These are phyloP conservation scores for Dasyornis broadbenti DNA, from an alignment of 2,113 vertebrate genomes.

Conservation along the genomic window DNA sequence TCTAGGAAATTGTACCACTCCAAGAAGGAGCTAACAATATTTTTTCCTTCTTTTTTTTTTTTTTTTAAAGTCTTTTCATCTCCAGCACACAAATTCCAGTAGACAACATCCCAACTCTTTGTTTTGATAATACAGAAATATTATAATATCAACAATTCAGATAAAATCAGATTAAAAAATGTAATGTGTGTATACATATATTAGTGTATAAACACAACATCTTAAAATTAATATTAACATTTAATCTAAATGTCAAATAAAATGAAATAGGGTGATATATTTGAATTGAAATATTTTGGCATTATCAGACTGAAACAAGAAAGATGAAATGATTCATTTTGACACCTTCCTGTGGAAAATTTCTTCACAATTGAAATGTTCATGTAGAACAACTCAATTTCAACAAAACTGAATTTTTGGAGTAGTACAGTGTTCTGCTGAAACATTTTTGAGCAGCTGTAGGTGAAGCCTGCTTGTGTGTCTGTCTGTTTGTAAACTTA, in stretches of 20 bases:
- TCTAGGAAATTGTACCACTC: neutral
- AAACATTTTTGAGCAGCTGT: neutral
- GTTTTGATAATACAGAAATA: neutral
- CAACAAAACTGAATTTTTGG: neutral
- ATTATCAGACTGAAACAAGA: slow-evolving; percentile 9
- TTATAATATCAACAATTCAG: neutral
- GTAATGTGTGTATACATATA: neutral
- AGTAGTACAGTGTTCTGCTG: neutral
- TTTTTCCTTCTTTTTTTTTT: neutral
- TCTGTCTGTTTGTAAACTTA: neutral
- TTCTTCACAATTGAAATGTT: neutral
- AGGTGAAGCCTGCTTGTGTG: accelerated
- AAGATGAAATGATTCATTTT: slow-evolving; percentile 25
- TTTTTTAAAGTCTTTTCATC: neutral
- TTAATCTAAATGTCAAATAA: neutral
- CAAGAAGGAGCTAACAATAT: neutral
- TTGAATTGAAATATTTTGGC: slow-evolving; percentile 20
- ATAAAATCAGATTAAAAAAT: neutral
- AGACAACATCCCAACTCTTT: neutral
- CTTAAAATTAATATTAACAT: neutral
- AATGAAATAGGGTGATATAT: neutral
- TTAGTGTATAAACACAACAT: neutral
- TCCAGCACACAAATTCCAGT: neutral
- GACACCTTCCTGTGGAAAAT: neutral
- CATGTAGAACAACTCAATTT: neutral